phyloP scores from a whole-genome alignment of 2,888 invertebrate genomes.

The Lycia hirtaria region DNA sequence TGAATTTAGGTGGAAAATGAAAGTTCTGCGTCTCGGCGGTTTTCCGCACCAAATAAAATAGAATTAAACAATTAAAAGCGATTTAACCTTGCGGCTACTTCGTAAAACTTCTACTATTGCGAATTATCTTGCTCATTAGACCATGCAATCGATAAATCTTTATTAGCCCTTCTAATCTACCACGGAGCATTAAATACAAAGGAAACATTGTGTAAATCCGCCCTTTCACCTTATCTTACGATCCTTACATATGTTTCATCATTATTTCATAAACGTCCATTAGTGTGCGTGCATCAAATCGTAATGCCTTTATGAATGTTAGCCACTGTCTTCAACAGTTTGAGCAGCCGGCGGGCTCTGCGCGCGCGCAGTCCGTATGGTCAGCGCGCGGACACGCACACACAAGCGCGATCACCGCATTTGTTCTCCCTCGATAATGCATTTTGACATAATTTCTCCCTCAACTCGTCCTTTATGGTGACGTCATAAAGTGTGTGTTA shows the following conservation, averaged over 20 bases:
- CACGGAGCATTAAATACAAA: background rate
- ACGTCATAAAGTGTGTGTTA: slow-evolving; percentile 58
- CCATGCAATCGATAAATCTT: background rate
- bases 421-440: slow-evolving; percentile 71
- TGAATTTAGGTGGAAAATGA: too few relatives aligned
- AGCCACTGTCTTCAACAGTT: slow-evolving; percentile 7
- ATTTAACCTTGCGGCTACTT: too few relatives aligned
- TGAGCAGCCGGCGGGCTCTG: slow-evolving; percentile 35
- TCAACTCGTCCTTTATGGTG: slow-evolving; percentile 60
- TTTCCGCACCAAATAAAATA: too few relatives aligned
- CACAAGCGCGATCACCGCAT: slow-evolving; percentile 55
- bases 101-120: too few relatives aligned
- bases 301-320: slow-evolving; percentile 23
- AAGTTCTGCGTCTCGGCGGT: too few relatives aligned
- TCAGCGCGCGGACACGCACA: slow-evolving; percentile 54
- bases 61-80: too few relatives aligned
- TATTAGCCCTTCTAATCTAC: background rate
- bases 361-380: slow-evolving; percentile 63
- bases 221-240: background rate
- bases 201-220: background rate
- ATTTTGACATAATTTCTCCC: slow-evolving; percentile 76
- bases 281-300: slow-evolving; percentile 26
- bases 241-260: slow-evolving; percentile 1
- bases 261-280: background rate
- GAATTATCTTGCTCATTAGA: background rate